These are phyloP conservation scores for Oligia latruncula DNA, from an alignment of 2,888 invertebrate genomes.

Conservation along the genomic window DNA sequence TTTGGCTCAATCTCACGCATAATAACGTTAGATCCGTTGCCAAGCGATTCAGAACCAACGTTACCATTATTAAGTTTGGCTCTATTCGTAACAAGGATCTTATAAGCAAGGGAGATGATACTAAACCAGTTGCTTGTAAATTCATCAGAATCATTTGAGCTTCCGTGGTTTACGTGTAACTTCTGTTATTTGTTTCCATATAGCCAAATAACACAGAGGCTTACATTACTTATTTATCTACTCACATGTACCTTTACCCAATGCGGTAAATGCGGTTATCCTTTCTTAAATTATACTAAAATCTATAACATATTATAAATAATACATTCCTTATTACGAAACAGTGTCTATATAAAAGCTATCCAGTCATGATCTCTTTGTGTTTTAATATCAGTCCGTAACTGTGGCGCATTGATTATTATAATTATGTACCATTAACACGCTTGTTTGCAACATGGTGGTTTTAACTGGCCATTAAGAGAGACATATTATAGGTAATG, in stretches of 20 bases:
- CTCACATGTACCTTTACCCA: no score
- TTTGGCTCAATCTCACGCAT: neutral
- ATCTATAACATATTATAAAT: no score
- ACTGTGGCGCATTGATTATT: neutral
- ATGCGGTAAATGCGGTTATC: no score
- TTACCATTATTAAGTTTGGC: constrained; percentile 13
- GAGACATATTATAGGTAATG: neutral
- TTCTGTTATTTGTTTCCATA: neutral
- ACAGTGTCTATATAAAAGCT: neutral
- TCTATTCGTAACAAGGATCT: neutral
- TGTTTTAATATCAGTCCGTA: neutral
- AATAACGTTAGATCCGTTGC: constrained; percentile 13
- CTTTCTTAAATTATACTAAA: no score
- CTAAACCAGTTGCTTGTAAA: neutral
- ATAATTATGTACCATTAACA: neutral
- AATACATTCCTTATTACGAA: no score
- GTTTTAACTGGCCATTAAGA: neutral
- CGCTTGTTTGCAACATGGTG: neutral
- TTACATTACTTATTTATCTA: no score
- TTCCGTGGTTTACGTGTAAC: neutral
- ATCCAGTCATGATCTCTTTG: neutral
- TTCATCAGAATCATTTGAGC: neutral
- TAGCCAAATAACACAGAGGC: neutral
- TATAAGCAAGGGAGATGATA: neutral
- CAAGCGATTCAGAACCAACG: constrained; percentile 21